A percentile compares a stretch with the other conserved stretches of the same genome.
Conservation (phyloP, 2,113 vertebrate species). For the Baryphthengus martii region DNA sequence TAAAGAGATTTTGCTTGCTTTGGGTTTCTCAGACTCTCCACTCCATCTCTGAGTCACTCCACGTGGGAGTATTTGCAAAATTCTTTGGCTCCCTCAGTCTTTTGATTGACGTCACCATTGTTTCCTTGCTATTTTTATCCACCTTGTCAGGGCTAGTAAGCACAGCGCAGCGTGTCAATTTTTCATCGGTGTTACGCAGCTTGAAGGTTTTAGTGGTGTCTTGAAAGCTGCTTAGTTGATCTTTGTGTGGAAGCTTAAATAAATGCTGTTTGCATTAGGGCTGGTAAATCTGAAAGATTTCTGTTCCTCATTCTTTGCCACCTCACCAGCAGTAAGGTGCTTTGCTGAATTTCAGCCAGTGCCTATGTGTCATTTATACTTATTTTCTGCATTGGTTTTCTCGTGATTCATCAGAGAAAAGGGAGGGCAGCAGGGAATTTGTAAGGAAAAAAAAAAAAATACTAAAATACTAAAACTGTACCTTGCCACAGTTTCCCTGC, state of each 20-base stretch:
- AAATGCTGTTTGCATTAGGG: conserved; percentile 20
- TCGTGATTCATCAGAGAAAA: neutral
- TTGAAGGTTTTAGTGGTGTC: conserved; percentile 45
- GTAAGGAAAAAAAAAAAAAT: neutral
- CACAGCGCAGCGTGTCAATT: conserved; percentile 18
- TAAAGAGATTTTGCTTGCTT: conserved; percentile 49
- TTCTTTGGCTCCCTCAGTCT: conserved; percentile 10
- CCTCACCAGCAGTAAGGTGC: neutral
- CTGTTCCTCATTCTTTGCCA: neutral
- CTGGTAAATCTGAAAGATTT: conserved; percentile 34
- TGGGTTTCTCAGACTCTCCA: conserved; percentile 44
- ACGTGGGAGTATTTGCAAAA: conserved; percentile 54
- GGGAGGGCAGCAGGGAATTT: neutral
- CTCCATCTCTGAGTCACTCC: conserved; percentile 51
- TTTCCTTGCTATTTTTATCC: conserved; percentile 59
- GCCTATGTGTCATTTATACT: neutral
- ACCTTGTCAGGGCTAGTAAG: conserved; percentile 35
- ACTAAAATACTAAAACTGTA: neutral
- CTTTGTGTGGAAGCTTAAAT: conserved; percentile 32
- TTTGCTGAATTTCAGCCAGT: conserved; percentile 11
- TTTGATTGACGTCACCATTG: conserved; percentile 49
- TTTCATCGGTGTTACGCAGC: conserved; percentile 42
- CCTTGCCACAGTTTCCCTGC: neutral
- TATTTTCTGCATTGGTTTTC: neutral
- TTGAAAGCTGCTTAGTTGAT: conserved; percentile 62